Evolutionary conservation across 2,797 vertebrate genomes (phyloP).

Genomic region (Xyrichtys novacula): DNA sequence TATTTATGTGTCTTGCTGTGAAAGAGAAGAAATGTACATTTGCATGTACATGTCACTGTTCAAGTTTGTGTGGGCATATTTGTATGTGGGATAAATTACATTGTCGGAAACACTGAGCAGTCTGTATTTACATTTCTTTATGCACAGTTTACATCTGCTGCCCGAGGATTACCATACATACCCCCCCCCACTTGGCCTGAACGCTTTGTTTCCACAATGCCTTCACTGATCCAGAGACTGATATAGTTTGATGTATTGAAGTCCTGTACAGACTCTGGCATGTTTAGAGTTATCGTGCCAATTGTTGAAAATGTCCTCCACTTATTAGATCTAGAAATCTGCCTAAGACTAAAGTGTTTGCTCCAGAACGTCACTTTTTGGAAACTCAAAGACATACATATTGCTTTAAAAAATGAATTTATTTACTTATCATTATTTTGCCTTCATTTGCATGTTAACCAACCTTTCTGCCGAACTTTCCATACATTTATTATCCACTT

Average conservation of each 20-base stretch:
- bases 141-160: constrained; percentile 54
- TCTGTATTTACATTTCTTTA: constrained; percentile 64
- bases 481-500: constrained; percentile 67
- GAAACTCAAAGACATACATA: constrained; percentile 7
- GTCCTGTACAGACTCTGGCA: constrained; percentile 20
- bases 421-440: constrained; percentile 3
- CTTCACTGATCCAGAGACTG: constrained; percentile 41
- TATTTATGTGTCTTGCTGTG: constrained; percentile 44
- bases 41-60: constrained; percentile 30
- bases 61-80: constrained; percentile 37
- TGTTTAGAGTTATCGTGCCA: constrained; percentile 26
- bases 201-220: constrained; percentile 34
- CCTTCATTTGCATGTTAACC: constrained; percentile 7
- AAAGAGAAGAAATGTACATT: constrained; percentile 11
- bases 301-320: constrained; percentile 4
- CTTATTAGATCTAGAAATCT: constrained; percentile 4
- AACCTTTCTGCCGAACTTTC: constrained; percentile 46
- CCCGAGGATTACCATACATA: constrained; percentile 46
- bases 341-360: not conserved
- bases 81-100: constrained; percentile 48
- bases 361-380: not conserved
- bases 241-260: constrained; percentile 24
- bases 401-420: not conserved
- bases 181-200: constrained; percentile 30
- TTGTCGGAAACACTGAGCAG: constrained; percentile 45